A percentile compares a stretch with the other conserved stretches of the same genome.
These are phyloP conservation scores for Gadopsis marmoratus DNA, from an alignment of 2,797 vertebrate genomes.

Conservation along the genomic window DNA sequence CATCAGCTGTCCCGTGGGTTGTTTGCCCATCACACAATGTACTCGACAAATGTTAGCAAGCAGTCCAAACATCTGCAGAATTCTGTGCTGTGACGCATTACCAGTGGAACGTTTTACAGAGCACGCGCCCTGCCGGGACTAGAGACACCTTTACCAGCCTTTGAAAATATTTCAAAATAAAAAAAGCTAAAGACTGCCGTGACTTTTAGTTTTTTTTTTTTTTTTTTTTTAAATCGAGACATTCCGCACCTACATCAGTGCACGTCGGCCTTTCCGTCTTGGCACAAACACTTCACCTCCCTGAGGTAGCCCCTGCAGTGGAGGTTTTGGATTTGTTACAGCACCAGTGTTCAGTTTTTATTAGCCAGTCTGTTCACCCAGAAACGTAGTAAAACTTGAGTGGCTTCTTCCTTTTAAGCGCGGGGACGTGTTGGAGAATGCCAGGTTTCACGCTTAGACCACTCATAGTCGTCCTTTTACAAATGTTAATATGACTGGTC, in stretches of 20 bases:
- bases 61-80: constrained; percentile 55
- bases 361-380: background rate
- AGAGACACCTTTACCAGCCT: background rate
- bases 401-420: background rate
- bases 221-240: background rate
- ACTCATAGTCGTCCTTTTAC: background rate
- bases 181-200: background rate
- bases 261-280: constrained; percentile 17
- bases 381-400: background rate
- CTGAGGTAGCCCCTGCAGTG: background rate
- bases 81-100: constrained; percentile 9
- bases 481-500: constrained; percentile 1
- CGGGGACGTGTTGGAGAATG: background rate
- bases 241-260: constrained; percentile 1
- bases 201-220: background rate
- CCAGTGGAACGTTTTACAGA: constrained; percentile 14
- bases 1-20: constrained; percentile 54
- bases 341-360: constrained; percentile 4
- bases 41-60: constrained; percentile 47
- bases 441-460: background rate
- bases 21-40: constrained; percentile 65
- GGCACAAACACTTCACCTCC: constrained; percentile 15
- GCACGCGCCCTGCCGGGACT: background rate
- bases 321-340: background rate
- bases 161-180: background rate